Evolutionary conservation across 2,113 vertebrate species (phyloP).

Genomic region (Acanthisitta chloris): DNA sequence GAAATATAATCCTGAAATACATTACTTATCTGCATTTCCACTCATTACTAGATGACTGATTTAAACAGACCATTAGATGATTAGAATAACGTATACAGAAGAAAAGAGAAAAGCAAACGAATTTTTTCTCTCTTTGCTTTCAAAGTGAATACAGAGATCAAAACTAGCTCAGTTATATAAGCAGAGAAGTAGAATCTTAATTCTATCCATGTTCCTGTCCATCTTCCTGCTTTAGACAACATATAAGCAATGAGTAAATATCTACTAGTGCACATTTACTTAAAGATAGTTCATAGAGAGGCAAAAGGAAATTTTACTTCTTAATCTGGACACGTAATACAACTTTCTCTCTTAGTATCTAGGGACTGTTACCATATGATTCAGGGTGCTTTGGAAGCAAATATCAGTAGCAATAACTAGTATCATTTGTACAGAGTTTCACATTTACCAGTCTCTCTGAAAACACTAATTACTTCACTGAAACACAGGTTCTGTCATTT

Average conservation of each 20-base stretch:
- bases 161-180: neutral
- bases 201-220: neutral
- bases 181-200: neutral
- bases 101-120: neutral
- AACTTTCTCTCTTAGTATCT: neutral
- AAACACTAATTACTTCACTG: neutral
- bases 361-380: neutral
- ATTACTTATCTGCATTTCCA: neutral
- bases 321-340: neutral
- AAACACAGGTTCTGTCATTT: neutral
- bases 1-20: neutral
- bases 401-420: neutral
- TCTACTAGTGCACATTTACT: neutral
- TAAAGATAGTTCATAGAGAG: neutral
- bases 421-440: neutral
- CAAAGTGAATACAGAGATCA: neutral
- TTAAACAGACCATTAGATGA: neutral
- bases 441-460: neutral
- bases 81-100: neutral
- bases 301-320: neutral
- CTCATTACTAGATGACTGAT: neutral
- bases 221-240: neutral
- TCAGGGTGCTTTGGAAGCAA: neutral
- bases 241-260: neutral
- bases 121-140: neutral